Conservation (phyloP, 1,140 invertebrate species). For the Halyomorpha halys region DNA sequence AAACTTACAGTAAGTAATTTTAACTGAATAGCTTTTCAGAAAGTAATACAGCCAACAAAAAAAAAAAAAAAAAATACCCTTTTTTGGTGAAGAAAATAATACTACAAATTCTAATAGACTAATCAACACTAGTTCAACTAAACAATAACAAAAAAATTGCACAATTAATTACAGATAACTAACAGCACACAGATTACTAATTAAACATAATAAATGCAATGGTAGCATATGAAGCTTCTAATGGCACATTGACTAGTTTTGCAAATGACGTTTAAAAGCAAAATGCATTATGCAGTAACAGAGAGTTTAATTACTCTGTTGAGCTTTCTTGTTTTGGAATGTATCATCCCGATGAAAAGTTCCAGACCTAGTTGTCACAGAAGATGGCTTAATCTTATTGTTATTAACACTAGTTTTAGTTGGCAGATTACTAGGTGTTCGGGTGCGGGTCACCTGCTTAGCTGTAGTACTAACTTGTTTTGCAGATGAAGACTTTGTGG, state of each 20-base stretch:
- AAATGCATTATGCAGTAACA: background rate
- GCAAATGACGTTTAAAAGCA: constrained; percentile 1
- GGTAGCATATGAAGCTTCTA: constrained; percentile 1
- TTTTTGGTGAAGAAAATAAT: background rate
- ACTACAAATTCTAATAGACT: background rate
- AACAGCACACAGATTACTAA: background rate
- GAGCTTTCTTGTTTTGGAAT: background rate
- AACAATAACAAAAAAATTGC: constrained; percentile 1
- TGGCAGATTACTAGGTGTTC: background rate
- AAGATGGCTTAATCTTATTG: background rate
- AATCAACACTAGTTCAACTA: background rate
- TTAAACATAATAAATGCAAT: background rate
- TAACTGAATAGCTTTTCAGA: background rate
- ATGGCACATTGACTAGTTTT: constrained; percentile 19
- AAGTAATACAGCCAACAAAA: background rate
- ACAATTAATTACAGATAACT: background rate
- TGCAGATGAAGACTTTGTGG: constrained; percentile 24
- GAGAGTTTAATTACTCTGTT: constrained; percentile 4
- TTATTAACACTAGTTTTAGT: background rate
- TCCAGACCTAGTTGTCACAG: background rate
- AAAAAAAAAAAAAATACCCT: background rate
- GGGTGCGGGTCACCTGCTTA: background rate
- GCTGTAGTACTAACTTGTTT: background rate
- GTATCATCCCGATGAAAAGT: constrained; percentile 8
- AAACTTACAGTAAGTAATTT: background rate